These are phyloP conservation scores for Stenodema calcarata DNA, from an alignment of 2,888 invertebrate genomes.

Conservation along the genomic window DNA sequence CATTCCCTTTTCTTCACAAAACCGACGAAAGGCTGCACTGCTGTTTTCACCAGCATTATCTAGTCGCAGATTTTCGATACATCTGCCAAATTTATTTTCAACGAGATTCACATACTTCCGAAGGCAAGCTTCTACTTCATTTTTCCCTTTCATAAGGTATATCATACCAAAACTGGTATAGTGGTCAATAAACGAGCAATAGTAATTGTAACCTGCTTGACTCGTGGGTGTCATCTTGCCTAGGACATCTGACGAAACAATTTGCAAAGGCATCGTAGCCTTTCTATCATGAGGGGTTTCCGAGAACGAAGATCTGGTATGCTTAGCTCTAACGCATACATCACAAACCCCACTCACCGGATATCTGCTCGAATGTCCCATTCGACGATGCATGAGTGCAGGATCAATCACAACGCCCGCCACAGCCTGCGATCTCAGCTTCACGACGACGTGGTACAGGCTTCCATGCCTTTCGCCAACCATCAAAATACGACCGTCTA, in stretches of 20 bases:
- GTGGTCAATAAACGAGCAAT: background rate
- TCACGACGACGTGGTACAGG: background rate
- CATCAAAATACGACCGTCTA: background rate
- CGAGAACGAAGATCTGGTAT: background rate
- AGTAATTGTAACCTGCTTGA: background rate
- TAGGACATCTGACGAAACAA: background rate
- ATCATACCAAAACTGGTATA: background rate
- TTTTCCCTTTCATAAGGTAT: background rate
- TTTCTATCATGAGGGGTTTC: conserved; percentile 3
- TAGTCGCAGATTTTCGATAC: background rate
- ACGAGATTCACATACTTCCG: background rate
- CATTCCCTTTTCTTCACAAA: conserved; percentile 7
- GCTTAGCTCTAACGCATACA: background rate
- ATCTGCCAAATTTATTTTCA: background rate
- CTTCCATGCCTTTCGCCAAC: background rate
- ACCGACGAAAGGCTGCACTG: background rate
- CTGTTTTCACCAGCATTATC: background rate
- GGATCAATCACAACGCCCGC: background rate
- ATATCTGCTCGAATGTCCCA: background rate
- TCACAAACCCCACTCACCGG: background rate
- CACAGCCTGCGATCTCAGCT: background rate
- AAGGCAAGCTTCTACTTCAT: background rate
- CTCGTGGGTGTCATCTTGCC: background rate
- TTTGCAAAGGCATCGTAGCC: background rate
- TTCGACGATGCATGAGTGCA: background rate